Conservation (phyloP, 2,888 invertebrate species). For the Orthosia cruda region DNA sequence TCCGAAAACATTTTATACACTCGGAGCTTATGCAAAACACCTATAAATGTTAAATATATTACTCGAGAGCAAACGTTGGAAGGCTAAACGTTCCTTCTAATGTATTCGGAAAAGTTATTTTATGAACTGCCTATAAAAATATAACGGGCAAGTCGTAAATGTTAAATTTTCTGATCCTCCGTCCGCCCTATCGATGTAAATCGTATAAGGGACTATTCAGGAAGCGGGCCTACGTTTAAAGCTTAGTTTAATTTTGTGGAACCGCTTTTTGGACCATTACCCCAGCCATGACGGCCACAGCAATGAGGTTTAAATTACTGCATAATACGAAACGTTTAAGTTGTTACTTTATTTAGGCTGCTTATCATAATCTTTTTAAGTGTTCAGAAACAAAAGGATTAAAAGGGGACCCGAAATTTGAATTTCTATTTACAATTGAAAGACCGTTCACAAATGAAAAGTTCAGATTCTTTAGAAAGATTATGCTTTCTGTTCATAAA, state of each 20-base stretch:
- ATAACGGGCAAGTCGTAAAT: constrained; percentile 86
- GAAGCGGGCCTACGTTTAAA: constrained; percentile 71
- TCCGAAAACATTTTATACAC: constrained; percentile 80
- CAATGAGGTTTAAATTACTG: constrained; percentile 77
- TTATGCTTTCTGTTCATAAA: constrained; percentile 50
- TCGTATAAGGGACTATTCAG: constrained; percentile 76
- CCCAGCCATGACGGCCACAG: constrained; percentile 71
- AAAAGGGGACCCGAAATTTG: constrained; percentile 62
- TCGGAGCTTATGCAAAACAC: constrained; percentile 85
- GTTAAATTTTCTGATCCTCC: constrained; percentile 82
- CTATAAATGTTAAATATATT: constrained; percentile 89
- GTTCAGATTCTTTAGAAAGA: constrained; percentile 48
- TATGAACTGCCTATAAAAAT: constrained; percentile 89
- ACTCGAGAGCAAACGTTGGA: constrained; percentile 81
- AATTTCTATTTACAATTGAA: constrained; percentile 64
- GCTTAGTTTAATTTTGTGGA: constrained; percentile 84
- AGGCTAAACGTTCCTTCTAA: constrained; percentile 82
- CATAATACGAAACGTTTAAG: constrained; percentile 77
- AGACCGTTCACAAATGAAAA: constrained; percentile 56
- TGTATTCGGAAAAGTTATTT: constrained; percentile 89
- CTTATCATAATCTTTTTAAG: constrained; percentile 76
- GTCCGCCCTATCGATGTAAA: constrained; percentile 81
- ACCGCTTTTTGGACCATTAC: constrained; percentile 82
- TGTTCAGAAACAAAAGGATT: constrained; percentile 72
- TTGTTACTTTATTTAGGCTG: constrained; percentile 70